Evolutionary conservation across 2,113 vertebrate species (phyloP), one percentile per base, ranked within the genome.

Genomic region (Henicopernis longicauda): DNA sequence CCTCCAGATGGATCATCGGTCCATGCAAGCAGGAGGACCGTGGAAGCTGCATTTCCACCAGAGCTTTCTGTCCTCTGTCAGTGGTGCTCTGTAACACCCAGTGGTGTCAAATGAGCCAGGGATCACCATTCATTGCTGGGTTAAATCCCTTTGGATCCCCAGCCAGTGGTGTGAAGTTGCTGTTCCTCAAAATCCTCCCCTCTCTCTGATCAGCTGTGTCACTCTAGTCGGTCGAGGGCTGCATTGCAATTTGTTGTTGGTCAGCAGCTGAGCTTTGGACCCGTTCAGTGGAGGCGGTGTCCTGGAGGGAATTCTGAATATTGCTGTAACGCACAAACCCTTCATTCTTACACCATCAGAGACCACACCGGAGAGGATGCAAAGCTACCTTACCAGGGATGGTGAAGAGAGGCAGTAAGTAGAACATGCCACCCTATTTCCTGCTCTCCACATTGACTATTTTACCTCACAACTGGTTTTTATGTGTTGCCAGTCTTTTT

Each of bases 211-310:
- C 57, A 59, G 34, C 74, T 4, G 0, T 76, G n/a, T 16, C 42
- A 2, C 34, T 27, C 16, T 16, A 3, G 9, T 1, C 55, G 69
- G 42, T 45, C 2, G 0, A 44, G 40, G n/a, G 31, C 72, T 74
- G 50, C 47, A 1, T 3, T 71, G 32, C 11, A 4, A 3, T 47
- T 66, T 40, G 11, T 4, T 57, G 47, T 14, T 73, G 40, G 11
- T 58, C 70, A 38, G 77, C 25, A 59, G 1, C 66, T 0, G 6
- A 80, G 40, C 78, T 38, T 36, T 45, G 84, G 27, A 29, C 36
- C 17, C 0, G 1, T 44, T 52, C 23, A 4, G 16, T 18, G 74
- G 15, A 40, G 44, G 12, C 2, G 0, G 0, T 11, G 23, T 73
- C 34, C 70, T 16, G 36, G 27, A 38, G 40, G 20, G 27, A 52